Evolutionary conservation across 1,140 invertebrate genomes (phyloP), one percentile per base, ranked within the genome.

Genomic region (Drosophila leontia): DNA sequence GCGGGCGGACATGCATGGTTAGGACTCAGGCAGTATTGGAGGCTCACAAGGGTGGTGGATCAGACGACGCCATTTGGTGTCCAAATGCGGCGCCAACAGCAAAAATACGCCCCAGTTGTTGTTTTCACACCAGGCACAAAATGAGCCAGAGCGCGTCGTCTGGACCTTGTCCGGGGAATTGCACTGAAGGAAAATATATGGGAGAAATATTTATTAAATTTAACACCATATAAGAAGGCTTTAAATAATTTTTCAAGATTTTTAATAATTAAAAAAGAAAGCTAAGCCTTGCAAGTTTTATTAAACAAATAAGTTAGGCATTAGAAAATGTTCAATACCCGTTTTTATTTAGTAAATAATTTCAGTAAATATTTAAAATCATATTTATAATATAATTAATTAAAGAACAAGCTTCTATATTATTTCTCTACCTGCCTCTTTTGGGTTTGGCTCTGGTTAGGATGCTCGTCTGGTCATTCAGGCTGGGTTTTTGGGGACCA

Each of bases 21-120:
- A 55, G 69, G 42, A 44, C 32, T 44, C 3, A 3, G 42, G 3
- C n/a, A 9, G 26, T 8, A 39, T n/a, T 9, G 15, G 37, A n/a
- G 37, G 12, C 11, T 13, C n/a, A 17, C 37, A 9, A 53, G 48
- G 44, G 48, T 19, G 11, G 26, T 29, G 77, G 80, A 53, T 68
- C 84, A 80, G 82, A 87, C 84, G 84, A 84, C 81, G 86, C 82
- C 84, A 88, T 78, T 85, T 82, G 83, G 71, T 90, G 85, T 91
- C 71, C 78, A 64, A 90, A 90, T 90, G 78, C 78, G 85, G 85
- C 85, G 85, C 85, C 85, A 87, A 87, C 84, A 85, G 85, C 85
- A 90, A 90, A 80, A 90, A 80, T 85, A 90, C 85, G 85, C 85
- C 86, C 85, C 85, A 82, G 85, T 90, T 90, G 85, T 90, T 90